Percentiles rank a stretch among this genome's conserved stretches.
Conservation (phyloP, 2,888 invertebrate genomes). For the Ectemnius lituratus region DNA sequence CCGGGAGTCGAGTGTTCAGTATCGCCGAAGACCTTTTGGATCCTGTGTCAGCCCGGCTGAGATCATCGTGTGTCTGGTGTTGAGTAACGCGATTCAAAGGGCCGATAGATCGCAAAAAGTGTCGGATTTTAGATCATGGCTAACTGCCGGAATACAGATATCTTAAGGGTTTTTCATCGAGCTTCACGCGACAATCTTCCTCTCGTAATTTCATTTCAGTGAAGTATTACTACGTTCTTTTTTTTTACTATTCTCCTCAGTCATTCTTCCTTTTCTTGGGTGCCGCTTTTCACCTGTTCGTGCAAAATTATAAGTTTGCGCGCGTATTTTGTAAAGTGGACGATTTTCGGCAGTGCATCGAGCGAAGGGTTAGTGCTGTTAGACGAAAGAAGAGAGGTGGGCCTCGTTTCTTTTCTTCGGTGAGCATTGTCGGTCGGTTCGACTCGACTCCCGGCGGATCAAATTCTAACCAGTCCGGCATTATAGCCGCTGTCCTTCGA, state of each 20-base stretch:
- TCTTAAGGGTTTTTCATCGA: too few species aligned
- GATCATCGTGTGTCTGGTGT: slow-evolving; percentile 61
- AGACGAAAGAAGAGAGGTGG: slow-evolving; percentile 16
- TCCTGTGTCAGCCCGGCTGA: slow-evolving; percentile 60
- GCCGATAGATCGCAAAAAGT: slow-evolving; percentile 55
- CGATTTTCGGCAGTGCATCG: background rate
- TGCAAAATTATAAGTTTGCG: too few species aligned
- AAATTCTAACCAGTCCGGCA: slow-evolving; percentile 77
- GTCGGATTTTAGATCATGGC: slow-evolving; percentile 47
- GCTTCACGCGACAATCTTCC: too few species aligned
- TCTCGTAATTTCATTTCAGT: too few species aligned
- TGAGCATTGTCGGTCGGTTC: slow-evolving; percentile 70
- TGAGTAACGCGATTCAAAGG: slow-evolving; percentile 61
- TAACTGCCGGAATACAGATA: slow-evolving; percentile 16
- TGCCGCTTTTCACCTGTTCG: too few species aligned
- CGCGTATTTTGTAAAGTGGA: background rate
- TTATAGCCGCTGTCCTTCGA: slow-evolving; percentile 75
- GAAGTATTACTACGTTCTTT: too few species aligned
- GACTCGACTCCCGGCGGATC: slow-evolving; percentile 75
- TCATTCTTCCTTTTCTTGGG: too few species aligned
- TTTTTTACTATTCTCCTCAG: too few species aligned
- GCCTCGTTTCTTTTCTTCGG: slow-evolving; percentile 62
- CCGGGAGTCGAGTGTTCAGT: slow-evolving; percentile 41
- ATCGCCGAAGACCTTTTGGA: slow-evolving; percentile 45
- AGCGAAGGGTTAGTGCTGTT: slow-evolving; percentile 7